A percentile compares a stretch with the other conserved stretches of the same genome.
Evolutionary conservation across 1,140 invertebrate genomes (phyloP).

Genomic region (Hormaphis cornu): DNA sequence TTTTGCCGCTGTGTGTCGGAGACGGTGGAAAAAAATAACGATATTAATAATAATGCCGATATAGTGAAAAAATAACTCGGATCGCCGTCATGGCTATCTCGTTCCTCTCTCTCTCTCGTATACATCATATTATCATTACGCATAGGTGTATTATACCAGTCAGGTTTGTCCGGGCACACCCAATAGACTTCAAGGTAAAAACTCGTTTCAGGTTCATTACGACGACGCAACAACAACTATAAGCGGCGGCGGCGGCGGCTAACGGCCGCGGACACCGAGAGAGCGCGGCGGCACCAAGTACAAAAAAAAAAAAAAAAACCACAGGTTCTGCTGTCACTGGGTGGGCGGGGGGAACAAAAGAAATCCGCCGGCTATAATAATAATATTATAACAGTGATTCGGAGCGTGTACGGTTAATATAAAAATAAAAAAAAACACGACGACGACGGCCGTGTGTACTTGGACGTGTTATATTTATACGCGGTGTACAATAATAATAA

Average conservation of each 20-base stretch:
- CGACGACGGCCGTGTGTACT: too few species aligned
- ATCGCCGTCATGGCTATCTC: background rate
- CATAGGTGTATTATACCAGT: too few species aligned
- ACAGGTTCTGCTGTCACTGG: too few species aligned
- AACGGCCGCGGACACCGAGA: background rate
- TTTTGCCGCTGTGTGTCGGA: too few species aligned
- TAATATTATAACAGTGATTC: constrained; percentile 32
- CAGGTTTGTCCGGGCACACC: constrained; percentile 15
- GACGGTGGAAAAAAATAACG: background rate
- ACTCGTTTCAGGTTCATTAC: constrained; percentile 31
- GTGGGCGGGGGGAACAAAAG: constrained; percentile 25
- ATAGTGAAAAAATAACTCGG: background rate
- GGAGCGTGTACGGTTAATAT: background rate
- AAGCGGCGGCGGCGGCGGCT: background rate
- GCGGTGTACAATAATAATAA: too few species aligned
- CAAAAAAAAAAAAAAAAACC: background rate
- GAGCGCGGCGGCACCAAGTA: background rate
- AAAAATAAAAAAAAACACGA: too few species aligned
- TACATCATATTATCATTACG: too few species aligned
- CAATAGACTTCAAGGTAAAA: constrained; percentile 28
- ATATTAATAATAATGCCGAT: background rate
- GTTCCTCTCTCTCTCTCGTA: background rate
- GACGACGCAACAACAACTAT: background rate
- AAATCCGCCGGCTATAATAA: constrained; percentile 3
- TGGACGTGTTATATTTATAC: too few species aligned